phyloP scores from a whole-genome alignment of 2,888 invertebrate species.

The Carcina quercana region DNA sequence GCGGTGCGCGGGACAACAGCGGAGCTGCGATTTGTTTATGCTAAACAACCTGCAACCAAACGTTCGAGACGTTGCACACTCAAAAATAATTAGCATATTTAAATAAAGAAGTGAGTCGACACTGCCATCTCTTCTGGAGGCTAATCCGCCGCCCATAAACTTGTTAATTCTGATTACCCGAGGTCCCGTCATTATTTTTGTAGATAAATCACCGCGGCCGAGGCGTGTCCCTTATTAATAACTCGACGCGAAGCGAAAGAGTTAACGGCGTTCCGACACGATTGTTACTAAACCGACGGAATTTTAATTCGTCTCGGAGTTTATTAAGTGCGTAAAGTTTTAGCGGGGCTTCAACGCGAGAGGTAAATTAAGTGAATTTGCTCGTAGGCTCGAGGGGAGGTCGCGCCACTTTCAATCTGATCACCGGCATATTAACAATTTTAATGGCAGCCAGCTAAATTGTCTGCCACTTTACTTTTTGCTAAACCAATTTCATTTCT shows the following conservation, averaged over 20 bases:
- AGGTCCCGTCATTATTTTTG: slow-evolving; percentile 40
- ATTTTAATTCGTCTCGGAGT: slow-evolving; percentile 68
- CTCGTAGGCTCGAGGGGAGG: slow-evolving; percentile 38
- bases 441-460: slow-evolving; percentile 32
- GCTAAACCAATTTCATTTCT: slow-evolving; percentile 18
- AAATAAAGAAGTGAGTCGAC: slow-evolving; percentile 42
- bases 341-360: slow-evolving; percentile 46
- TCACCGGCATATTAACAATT: slow-evolving; percentile 44
- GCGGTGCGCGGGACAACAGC: slow-evolving; percentile 20
- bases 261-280: slow-evolving; percentile 61
- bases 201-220: slow-evolving; percentile 47
- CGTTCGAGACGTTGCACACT: slow-evolving; percentile 41
- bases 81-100: slow-evolving; percentile 61
- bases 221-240: slow-evolving; percentile 58
- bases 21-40: slow-evolving; percentile 54
- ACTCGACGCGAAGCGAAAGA: slow-evolving; percentile 45
- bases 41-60: slow-evolving; percentile 52
- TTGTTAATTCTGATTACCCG: slow-evolving; percentile 48
- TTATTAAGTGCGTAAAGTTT: slow-evolving; percentile 73
- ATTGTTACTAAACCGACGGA: slow-evolving; percentile 67
- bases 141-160: slow-evolving; percentile 36
- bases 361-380: slow-evolving; percentile 65
- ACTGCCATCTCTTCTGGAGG: slow-evolving; percentile 33
- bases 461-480: slow-evolving; percentile 11
- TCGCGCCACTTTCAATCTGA: slow-evolving; percentile 41